Evolutionary conservation across 1,140 invertebrate species (phyloP), one percentile per base, ranked within the genome.

Genomic region (Zelostemma sp.): DNA sequence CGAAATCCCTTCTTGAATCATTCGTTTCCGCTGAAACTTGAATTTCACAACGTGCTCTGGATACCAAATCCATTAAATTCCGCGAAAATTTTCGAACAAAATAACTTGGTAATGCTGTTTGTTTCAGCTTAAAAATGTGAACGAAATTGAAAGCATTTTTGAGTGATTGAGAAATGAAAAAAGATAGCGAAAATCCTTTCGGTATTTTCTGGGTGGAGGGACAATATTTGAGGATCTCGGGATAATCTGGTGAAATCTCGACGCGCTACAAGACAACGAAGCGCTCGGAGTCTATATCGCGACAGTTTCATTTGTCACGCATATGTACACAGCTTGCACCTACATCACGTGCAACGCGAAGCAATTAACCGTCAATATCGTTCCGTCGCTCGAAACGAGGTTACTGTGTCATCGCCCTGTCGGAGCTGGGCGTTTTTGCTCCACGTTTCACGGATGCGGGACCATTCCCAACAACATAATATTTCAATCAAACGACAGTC

Each of bases 351-450:
- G 68, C 60, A 63, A 48, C 63, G 25, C 31, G 35, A 1, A 57
- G 63, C 63, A 67, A 72, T 72, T 72, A 72, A 72, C 54, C 68
- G 45, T 72, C 68, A 59, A 72, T 67, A 72, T 71, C 65, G 68
- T 55, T n/a, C 54, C 47, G 50, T 21, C 38, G 41, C 57, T 43
- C 40, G 57, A 63, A 71, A 65, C 58, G 49, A 41, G 68, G 68
- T 72, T 45, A 72, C 68, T 67, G 51, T 72, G 68, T 31, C 68
- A 62, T 57, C 60, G 63, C 57, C 51, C 56, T 66, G 48, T 19
- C 19, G 9, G 12, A 46, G 19, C 2, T 28, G 1, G 25, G 25
- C 43, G 17, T 33, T 71, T 66, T 65, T 57, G 53, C 6, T 49
- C 16, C 6, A 6, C 6, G 8, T 46, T 43, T 15, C 40, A 40